Conservation (phyloP, 2,113 vertebrate genomes). For the Erpornis zantholeuca region DNA sequence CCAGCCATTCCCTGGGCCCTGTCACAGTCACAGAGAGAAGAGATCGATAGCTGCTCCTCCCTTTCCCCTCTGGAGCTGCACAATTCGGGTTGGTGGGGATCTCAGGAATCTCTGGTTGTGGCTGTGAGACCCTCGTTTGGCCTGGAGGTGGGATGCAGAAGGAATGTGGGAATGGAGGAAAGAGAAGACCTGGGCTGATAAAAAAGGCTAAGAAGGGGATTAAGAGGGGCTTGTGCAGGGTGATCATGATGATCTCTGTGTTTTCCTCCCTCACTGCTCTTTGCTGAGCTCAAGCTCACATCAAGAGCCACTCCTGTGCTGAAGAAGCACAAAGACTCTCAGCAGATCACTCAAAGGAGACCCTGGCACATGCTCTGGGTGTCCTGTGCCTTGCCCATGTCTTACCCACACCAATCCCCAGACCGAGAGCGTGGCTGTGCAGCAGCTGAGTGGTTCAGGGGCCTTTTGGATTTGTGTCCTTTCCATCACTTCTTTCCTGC, state of each 20-base stretch:
- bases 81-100: not conserved
- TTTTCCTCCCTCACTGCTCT: not conserved
- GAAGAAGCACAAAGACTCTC: not conserved
- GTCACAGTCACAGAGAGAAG: not conserved
- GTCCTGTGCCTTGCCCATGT: not conserved
- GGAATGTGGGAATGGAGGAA: not conserved
- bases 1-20: not conserved
- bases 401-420: not conserved
- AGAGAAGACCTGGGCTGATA: not conserved
- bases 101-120: not conserved
- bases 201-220: not conserved
- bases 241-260: not conserved
- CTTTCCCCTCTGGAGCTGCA: not conserved
- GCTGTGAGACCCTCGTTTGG: not conserved
- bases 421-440: rapidly evolving
- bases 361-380: not conserved
- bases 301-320: not conserved
- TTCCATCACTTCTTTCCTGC: not conserved
- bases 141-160: not conserved
- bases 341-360: not conserved
- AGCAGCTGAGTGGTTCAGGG: not conserved
- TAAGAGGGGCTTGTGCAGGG: not conserved
- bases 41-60: rapidly evolving
- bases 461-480: not conserved
- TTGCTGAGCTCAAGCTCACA: not conserved